A percentile compares a stretch with the other conserved stretches of the same genome.
Evolutionary conservation across 2,797 vertebrate genomes (phyloP).

Genomic region (Hydrophis major): DNA sequence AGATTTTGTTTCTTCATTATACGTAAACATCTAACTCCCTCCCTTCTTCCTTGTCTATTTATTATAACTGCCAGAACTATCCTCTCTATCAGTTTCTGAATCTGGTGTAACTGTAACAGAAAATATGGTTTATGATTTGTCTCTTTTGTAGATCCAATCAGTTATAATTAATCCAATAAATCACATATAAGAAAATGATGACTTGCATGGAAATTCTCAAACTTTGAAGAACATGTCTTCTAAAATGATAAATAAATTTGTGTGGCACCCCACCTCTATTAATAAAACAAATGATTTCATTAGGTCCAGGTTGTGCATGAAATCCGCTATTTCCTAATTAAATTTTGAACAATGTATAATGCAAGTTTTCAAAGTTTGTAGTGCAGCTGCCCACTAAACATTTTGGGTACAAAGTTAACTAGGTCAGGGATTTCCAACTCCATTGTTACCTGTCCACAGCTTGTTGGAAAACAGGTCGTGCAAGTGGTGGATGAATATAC

Average conservation of each 20-base stretch:
- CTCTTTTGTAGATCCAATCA: not conserved
- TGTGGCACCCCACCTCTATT: not conserved
- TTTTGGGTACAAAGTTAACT: not conserved
- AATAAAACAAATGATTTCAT: not conserved
- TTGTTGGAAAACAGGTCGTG: not conserved
- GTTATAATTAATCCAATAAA: not conserved
- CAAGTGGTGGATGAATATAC: not conserved
- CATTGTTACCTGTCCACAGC: not conserved
- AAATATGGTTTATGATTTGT: not conserved
- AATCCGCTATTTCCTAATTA: not conserved
- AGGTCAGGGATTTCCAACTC: not conserved
- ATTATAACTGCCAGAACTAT: not conserved
- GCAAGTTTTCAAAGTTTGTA: not conserved
- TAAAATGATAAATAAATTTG: not conserved
- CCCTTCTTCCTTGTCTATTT: not conserved
- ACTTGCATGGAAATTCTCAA: not conserved
- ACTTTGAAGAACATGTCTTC: not conserved
- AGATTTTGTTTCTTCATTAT: not conserved
- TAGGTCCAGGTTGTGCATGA: not conserved
- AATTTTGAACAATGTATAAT: not conserved
- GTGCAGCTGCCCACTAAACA: not conserved
- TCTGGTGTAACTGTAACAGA: not conserved
- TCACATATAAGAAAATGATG: not conserved
- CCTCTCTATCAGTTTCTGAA: not conserved
- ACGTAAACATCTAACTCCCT: not conserved